These are phyloP conservation scores for Mesochorus sp. DNA, from an alignment of 2,888 invertebrate genomes.

Conservation along the genomic window DNA sequence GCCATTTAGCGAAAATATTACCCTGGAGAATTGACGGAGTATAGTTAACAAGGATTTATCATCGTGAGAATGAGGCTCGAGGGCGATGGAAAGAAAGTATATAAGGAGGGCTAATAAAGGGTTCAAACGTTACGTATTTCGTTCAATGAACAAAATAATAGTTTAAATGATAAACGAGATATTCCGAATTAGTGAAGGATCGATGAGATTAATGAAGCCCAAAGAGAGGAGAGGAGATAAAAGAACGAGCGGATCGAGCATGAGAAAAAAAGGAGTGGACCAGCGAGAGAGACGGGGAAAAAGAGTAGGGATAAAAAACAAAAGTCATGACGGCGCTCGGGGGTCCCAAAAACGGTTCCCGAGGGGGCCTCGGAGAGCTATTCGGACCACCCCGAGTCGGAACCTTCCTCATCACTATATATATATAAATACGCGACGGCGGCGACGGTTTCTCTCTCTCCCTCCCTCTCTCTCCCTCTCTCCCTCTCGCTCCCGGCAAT, in stretches of 20 bases:
- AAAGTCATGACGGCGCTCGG: conserved; percentile 68
- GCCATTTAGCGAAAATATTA: too few relatives aligned
- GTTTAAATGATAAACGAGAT: conserved; percentile 15
- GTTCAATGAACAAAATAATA: too few relatives aligned
- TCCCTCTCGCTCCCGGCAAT: conserved; percentile 74
- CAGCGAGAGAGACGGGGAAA: conserved; percentile 42
- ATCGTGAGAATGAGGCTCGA: too few relatives aligned
- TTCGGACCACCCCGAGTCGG: conserved; percentile 78
- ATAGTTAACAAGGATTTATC: too few relatives aligned
- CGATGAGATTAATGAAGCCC: conserved; percentile 36
- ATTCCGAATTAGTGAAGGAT: conserved; percentile 17
- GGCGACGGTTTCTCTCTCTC: background rate
- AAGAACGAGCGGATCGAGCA: background rate
- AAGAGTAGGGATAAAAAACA: conserved; percentile 62
- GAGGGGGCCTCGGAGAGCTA: conserved; percentile 74
- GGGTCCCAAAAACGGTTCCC: conserved; percentile 67
- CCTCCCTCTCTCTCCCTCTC: background rate
- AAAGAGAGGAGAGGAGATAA: background rate
- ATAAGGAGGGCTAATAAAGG: too few relatives aligned
- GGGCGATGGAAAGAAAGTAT: too few relatives aligned
- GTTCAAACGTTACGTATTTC: too few relatives aligned
- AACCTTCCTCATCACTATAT: conserved; percentile 49
- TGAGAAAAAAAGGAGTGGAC: background rate
- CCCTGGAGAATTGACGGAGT: too few relatives aligned
- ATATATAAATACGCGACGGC: too few relatives aligned